phyloP scores from a whole-genome alignment of 2,113 vertebrate genomes.

The Sapajus apella region DNA sequence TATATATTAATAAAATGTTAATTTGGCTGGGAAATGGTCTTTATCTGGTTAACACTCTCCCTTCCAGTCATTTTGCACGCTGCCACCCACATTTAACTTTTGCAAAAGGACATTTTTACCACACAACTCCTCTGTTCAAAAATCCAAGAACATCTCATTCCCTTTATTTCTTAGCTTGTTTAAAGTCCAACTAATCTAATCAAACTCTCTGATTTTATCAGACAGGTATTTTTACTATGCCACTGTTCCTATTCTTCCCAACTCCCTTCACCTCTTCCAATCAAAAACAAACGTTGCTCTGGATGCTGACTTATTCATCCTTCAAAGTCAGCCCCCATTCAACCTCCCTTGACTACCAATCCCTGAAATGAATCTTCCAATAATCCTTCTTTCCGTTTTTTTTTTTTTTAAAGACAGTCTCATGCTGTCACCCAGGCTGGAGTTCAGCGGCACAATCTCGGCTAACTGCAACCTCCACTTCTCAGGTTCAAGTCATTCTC shows the following conservation, averaged over 20 bases:
- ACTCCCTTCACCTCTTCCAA: neutral
- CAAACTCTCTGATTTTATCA: neutral
- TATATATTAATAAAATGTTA: slow-evolving; percentile 4
- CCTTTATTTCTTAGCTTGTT: neutral
- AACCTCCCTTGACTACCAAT: neutral
- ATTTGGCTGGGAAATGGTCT: neutral
- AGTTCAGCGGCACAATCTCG: too few species aligned
- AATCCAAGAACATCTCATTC: neutral
- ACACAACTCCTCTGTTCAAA: neutral
- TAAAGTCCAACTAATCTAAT: neutral
- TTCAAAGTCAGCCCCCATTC: neutral
- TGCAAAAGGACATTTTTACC: slow-evolving; percentile 5
- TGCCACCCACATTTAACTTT: slow-evolving; percentile 5
- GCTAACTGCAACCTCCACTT: too few species aligned
- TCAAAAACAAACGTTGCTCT: neutral
- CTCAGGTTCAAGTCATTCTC: too few species aligned
- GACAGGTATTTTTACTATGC: neutral
- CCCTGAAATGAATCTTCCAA: neutral
- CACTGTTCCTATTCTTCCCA: neutral
- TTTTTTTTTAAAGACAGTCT: too few species aligned
- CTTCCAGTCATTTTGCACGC: neutral
- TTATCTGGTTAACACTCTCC: neutral
- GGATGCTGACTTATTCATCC: neutral
- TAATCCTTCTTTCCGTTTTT: too few species aligned
- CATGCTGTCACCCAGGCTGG: too few species aligned